phyloP scores from a whole-genome alignment of 1,140 invertebrate species.

The Dinothrombium tinctorium region DNA sequence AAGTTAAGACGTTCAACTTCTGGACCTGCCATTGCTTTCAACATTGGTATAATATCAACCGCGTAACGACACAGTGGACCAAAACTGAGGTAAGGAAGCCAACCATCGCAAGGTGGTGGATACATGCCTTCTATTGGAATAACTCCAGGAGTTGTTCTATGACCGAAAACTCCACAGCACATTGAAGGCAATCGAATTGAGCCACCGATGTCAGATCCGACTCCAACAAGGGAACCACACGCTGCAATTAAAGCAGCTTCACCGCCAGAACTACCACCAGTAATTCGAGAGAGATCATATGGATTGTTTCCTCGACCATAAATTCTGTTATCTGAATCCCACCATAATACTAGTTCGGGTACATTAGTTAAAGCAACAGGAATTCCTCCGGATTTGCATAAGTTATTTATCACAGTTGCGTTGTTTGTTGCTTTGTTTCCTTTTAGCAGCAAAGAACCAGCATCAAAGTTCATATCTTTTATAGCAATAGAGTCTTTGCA shows the following conservation, averaged over 20 bases:
- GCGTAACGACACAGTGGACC: not conserved
- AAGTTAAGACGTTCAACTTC: slow-evolving; percentile 23
- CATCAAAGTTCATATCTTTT: slow-evolving; percentile 27
- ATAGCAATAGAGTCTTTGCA: slow-evolving; percentile 15
- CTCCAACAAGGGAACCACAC: slow-evolving; percentile 51
- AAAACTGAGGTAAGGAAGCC: not conserved
- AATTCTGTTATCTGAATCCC: slow-evolving; percentile 64
- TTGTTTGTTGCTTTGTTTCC: slow-evolving; percentile 33
- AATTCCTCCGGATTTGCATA: slow-evolving; percentile 46
- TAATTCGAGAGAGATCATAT: slow-evolving; percentile 56
- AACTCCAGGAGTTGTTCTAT: slow-evolving; percentile 53
- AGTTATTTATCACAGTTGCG: slow-evolving; percentile 33
- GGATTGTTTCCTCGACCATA: slow-evolving; percentile 67
- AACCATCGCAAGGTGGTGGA: not conserved
- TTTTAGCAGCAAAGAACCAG: slow-evolving; percentile 29
- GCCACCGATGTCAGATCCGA: slow-evolving; percentile 86
- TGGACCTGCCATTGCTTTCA: not conserved
- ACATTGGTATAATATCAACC: not conserved
- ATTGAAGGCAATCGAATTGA: slow-evolving; percentile 82
- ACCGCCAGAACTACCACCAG: slow-evolving; percentile 31
- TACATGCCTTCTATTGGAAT: not conserved
- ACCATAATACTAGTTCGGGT: slow-evolving; percentile 56
- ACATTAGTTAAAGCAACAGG: slow-evolving; percentile 31
- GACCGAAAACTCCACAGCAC: slow-evolving; percentile 85
- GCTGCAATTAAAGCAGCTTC: slow-evolving; percentile 37